Conservation (phyloP, 2,113 vertebrate genomes). For the Mugil cephalus region DNA sequence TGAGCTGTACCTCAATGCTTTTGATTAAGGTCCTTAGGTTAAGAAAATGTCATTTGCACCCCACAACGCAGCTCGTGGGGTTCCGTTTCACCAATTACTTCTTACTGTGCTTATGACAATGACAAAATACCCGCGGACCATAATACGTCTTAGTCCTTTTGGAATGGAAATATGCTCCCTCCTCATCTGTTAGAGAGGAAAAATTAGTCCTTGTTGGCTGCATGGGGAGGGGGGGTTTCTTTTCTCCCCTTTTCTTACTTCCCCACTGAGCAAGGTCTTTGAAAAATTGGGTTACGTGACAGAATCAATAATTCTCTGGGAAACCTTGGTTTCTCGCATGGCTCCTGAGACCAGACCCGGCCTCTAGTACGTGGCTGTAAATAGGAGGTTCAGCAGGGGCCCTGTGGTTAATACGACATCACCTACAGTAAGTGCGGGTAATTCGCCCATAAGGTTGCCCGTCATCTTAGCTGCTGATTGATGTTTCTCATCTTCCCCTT, state of each 20-base stretch:
- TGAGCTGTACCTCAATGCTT: conserved; percentile 82
- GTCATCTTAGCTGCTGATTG: conserved; percentile 57
- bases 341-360: conserved; percentile 17
- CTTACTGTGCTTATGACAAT: conserved; percentile 84
- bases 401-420: conserved; percentile 54
- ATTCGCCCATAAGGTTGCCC: conserved; percentile 45
- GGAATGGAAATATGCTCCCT: conserved; percentile 82
- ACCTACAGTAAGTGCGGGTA: conserved; percentile 35
- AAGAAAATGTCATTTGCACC: conserved; percentile 90
- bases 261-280: conserved; percentile 62
- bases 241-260: conserved; percentile 40
- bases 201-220: conserved; percentile 67
- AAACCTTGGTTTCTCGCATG: conserved; percentile 63
- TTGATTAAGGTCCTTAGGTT: conserved; percentile 90
- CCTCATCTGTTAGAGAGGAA: conserved; percentile 65
- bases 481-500: conserved; percentile 58
- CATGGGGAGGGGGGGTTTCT: conserved; percentile 40
- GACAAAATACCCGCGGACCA: conserved; percentile 85
- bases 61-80: conserved; percentile 79
- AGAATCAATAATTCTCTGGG: conserved; percentile 71
- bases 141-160: conserved; percentile 85
- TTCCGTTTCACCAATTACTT: conserved; percentile 88
- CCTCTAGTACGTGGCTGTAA: conserved; percentile 27
- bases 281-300: conserved; percentile 76
- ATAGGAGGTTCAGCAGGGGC: conserved; percentile 39